phyloP scores from a whole-genome alignment of 2,888 invertebrate species.

The Sarcophaga carnaria region DNA sequence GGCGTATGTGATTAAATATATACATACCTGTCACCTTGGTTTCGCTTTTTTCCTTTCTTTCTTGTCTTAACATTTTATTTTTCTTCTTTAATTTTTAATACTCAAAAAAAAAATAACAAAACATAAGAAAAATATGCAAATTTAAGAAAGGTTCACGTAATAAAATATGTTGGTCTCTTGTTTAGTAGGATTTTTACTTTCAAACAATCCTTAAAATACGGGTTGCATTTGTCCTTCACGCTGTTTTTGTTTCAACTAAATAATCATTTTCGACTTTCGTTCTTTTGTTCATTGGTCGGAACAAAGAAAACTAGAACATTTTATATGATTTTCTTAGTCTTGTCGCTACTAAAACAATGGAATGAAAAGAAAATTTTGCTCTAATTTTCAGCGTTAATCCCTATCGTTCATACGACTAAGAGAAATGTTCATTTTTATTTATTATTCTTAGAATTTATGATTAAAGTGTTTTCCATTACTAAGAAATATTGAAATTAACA shows the following conservation, averaged over 20 bases:
- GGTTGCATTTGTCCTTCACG: no score
- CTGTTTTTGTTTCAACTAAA: neutral
- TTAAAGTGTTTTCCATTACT: constrained; percentile 4
- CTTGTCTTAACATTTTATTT: no score
- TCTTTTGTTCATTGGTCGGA: constrained; percentile 62
- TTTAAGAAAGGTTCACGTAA: neutral
- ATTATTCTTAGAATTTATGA: neutral
- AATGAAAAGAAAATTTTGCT: constrained; percentile 46
- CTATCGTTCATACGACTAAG: no score
- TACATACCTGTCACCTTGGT: constrained; percentile 60
- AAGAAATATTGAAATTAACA: neutral
- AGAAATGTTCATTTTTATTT: no score
- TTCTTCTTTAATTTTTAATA: no score
- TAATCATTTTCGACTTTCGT: constrained; percentile 53
- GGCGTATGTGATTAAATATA: neutral
- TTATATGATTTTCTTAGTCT: constrained; percentile 30
- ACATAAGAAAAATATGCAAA: neutral
- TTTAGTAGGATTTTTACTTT: no score
- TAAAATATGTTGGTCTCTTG: neutral
- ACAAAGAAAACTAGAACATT: constrained; percentile 78
- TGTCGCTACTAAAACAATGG: constrained; percentile 14
- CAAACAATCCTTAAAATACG: no score
- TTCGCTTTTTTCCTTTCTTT: neutral
- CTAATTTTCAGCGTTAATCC: constrained; percentile 57
- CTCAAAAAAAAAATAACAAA: neutral